Percentiles rank a stretch among this genome's conserved stretches.
Conservation (phyloP, 2,888 invertebrate species). For the Diarsia rubi region DNA sequence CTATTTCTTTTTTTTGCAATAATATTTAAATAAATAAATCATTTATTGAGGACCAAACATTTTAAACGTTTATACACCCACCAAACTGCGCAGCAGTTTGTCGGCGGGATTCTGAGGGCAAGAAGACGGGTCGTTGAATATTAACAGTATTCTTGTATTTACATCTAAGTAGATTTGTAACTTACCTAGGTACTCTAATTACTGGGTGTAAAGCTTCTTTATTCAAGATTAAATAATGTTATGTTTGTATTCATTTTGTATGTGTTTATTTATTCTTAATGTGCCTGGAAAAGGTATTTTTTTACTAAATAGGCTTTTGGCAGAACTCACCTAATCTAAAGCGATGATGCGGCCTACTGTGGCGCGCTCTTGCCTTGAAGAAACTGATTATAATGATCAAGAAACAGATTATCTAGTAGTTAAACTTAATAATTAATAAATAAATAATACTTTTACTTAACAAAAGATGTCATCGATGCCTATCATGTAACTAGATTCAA, state of each 20-base stretch:
- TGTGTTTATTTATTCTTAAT: too few species aligned
- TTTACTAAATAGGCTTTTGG: not conserved
- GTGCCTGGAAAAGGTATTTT: not conserved
- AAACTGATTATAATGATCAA: not conserved
- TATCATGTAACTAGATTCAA: conserved; percentile 7
- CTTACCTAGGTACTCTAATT: not conserved
- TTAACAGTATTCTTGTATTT: not conserved
- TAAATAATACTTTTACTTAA: not conserved
- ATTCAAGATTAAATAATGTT: not conserved
- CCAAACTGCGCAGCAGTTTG: too few species aligned
- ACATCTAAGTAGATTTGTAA: not conserved
- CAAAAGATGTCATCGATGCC: not conserved
- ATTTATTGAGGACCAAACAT: too few species aligned
- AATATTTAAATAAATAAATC: too few species aligned
- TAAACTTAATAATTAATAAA: too few species aligned
- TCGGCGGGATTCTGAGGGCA: too few species aligned
- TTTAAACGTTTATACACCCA: too few species aligned
- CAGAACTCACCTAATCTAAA: not conserved
- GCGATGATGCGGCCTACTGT: not conserved
- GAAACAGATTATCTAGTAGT: not conserved
- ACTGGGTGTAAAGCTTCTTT: not conserved
- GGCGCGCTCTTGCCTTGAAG: not conserved
- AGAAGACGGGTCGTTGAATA: not conserved
- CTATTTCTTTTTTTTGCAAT: conserved; percentile 12
- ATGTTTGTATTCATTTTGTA: not conserved